These are phyloP conservation scores for Periparus ater DNA, from an alignment of 2,797 vertebrate genomes.

Conservation along the genomic window DNA sequence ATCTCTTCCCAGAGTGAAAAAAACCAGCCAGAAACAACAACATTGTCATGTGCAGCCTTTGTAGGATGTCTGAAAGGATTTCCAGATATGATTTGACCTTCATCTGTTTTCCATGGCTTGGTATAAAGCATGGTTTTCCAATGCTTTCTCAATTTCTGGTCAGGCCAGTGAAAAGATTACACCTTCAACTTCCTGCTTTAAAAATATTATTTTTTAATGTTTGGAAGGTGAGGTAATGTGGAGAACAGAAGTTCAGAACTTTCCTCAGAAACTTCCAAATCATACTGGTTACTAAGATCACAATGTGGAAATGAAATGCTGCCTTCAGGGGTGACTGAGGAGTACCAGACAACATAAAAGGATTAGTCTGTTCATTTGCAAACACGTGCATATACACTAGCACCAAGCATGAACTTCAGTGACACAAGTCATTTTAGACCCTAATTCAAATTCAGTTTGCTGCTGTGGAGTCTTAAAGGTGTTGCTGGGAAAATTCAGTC, in stretches of 20 bases:
- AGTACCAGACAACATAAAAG: background rate
- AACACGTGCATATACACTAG: background rate
- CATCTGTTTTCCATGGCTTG: conserved; percentile 41
- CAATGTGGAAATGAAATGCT: background rate
- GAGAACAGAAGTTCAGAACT: background rate
- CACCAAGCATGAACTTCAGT: background rate
- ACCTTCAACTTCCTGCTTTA: conserved; percentile 31
- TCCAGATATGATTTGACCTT: conserved; percentile 51
- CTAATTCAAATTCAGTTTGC: background rate
- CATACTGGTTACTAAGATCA: background rate
- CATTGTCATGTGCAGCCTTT: conserved; percentile 10
- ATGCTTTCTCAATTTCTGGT: conserved; percentile 30
- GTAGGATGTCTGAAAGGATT: conserved; percentile 45
- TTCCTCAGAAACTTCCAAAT: conserved; percentile 17
- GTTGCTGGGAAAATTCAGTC: background rate
- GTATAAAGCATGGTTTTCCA: conserved; percentile 47
- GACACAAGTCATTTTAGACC: background rate
- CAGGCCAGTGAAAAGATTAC: conserved; percentile 31
- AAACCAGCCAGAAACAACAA: background rate
- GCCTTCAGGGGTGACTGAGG: background rate
- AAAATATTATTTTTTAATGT: conserved; percentile 39
- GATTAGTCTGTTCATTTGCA: background rate
- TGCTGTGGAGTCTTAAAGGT: background rate
- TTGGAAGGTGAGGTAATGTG: conserved; percentile 22
- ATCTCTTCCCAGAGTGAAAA: conserved; percentile 14